Evolutionary conservation across 2,113 vertebrate species (phyloP).

Genomic region (Geococcyx californianus): DNA sequence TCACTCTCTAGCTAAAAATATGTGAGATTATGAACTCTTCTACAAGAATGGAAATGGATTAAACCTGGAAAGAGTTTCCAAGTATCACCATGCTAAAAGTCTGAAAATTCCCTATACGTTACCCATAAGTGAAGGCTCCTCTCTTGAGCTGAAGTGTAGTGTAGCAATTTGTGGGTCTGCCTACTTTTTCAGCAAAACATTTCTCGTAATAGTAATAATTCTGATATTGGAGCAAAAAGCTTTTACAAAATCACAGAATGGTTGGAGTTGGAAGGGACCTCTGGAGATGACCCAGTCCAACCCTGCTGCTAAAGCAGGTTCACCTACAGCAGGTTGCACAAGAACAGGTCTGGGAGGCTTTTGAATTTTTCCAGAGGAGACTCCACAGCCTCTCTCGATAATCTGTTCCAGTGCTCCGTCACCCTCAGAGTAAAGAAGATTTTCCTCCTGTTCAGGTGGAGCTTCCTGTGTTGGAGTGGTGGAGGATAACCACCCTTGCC

Average conservation of each 20-base stretch:
- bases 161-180: neutral
- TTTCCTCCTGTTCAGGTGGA: too few species aligned
- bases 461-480: too few species aligned
- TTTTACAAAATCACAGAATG: neutral
- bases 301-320: too few species aligned
- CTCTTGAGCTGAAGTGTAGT: neutral
- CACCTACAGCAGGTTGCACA: too few species aligned
- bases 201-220: neutral
- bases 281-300: too few species aligned
- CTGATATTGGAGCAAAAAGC: neutral
- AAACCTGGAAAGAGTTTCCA: neutral
- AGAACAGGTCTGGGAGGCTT: too few species aligned
- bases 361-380: too few species aligned
- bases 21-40: neutral
- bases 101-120: neutral
- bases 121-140: neutral
- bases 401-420: too few species aligned
- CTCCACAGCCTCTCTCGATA: too few species aligned
- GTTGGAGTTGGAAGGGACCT: too few species aligned
- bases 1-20: neutral
- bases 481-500: too few species aligned
- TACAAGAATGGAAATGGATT: neutral
- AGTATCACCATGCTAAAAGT: neutral
- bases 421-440: too few species aligned
- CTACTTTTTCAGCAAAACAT: neutral